These are phyloP conservation scores for Ctenodactylus gundi DNA, from an alignment of 2,113 vertebrate genomes.

Conservation along the genomic window DNA sequence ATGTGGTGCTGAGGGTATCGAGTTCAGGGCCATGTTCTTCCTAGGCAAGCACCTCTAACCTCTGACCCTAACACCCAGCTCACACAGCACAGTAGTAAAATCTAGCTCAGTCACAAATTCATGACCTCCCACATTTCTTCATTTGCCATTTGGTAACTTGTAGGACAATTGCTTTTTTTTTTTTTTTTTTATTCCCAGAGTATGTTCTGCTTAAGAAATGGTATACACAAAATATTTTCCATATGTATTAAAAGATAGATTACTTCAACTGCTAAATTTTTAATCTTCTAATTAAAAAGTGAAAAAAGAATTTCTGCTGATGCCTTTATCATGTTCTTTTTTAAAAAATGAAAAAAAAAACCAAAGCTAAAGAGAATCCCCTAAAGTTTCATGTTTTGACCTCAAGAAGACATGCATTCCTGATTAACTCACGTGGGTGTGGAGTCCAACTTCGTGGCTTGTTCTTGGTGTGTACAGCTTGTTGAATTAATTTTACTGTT, in stretches of 20 bases:
- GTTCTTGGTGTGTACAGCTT: not conserved
- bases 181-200: not conserved
- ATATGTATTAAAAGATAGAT: not conserved
- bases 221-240: constrained; percentile 31
- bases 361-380: not conserved
- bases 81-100: not conserved
- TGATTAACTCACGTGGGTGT: not conserved
- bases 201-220: constrained; percentile 15
- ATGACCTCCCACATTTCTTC: not conserved
- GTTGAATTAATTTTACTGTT: not conserved
- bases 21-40: too few species aligned
- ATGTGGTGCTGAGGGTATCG: too few species aligned
- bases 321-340: not conserved
- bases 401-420: not conserved
- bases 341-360: not conserved
- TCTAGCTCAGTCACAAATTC: not conserved
- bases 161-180: not conserved
- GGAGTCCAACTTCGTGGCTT: not conserved
- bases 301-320: not conserved
- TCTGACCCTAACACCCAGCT: too few species aligned
- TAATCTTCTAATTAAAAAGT: constrained; percentile 23
- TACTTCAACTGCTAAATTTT: not conserved
- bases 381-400: constrained; percentile 13
- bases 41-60: too few species aligned
- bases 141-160: not conserved